phyloP scores from a whole-genome alignment of 2,113 vertebrate species.

The Chaenocephalus aceratus region DNA sequence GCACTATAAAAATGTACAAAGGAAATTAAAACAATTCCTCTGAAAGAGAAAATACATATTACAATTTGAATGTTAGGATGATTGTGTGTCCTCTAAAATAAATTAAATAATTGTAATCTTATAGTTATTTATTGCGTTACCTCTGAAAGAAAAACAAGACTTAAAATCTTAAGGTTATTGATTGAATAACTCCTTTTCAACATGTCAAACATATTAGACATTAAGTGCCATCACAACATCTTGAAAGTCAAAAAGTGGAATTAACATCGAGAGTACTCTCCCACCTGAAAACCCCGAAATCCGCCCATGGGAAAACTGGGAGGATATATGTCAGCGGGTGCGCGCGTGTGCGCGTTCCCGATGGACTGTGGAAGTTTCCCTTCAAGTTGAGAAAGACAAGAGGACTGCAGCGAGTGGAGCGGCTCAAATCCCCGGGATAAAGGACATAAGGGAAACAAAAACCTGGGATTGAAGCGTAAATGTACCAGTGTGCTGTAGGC shows the following conservation, averaged over 20 bases:
- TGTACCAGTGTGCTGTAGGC: not conserved
- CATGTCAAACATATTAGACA: not conserved
- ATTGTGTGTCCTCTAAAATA: not conserved
- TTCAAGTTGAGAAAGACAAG: constrained; percentile 58
- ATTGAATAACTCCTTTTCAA: not conserved
- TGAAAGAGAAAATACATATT: not conserved
- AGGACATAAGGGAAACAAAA: not conserved
- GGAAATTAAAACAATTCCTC: not conserved
- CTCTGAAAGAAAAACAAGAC: not conserved
- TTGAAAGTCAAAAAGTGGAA: constrained; percentile 10
- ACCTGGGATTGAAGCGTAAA: not conserved
- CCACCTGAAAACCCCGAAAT: constrained; percentile 52
- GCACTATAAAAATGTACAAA: not conserved
- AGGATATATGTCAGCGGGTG: constrained; percentile 56
- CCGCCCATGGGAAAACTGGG: constrained; percentile 76
- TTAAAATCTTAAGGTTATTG: not conserved
- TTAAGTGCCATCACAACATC: not conserved
- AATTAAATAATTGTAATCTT: not conserved
- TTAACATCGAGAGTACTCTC: not conserved
- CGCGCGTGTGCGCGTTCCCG: constrained; percentile 74
- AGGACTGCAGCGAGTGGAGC: constrained; percentile 36
- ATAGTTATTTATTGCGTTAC: not conserved
- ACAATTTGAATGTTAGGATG: not conserved
- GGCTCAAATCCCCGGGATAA: constrained; percentile 12
- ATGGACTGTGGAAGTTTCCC: constrained; percentile 67